Evolutionary conservation across 2,113 vertebrate genomes (phyloP).

Genomic region (Datnioides undecimradiatus): DNA sequence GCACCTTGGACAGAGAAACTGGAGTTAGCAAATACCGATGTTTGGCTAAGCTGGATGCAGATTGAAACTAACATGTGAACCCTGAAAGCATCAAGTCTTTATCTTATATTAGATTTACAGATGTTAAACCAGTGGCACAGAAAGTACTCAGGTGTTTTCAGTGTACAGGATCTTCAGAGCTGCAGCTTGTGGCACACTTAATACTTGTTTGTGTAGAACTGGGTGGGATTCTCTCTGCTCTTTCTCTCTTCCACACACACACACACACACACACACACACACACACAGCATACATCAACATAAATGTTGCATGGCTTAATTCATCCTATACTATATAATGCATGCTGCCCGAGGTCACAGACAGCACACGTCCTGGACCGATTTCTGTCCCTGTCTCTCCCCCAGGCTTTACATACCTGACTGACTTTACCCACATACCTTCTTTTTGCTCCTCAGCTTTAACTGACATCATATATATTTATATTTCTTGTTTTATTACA

Average conservation of each 20-base stretch:
- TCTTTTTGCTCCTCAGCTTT: not conserved
- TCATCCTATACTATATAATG: constrained; percentile 72
- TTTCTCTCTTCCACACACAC: not conserved
- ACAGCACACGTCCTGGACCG: constrained; percentile 24
- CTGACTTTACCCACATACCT: not conserved
- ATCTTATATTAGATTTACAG: not conserved
- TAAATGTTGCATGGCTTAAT: constrained; percentile 68
- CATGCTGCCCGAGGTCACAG: constrained; percentile 65
- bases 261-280: constrained; percentile 13
- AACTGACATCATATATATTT: not conserved
- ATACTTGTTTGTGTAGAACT: not conserved
- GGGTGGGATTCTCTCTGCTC: not conserved
- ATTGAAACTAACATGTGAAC: too few species aligned
- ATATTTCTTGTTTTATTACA: not conserved
- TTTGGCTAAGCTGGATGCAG: not conserved
- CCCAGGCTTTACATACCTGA: not conserved
- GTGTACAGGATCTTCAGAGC: not conserved
- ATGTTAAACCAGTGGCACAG: too few species aligned
- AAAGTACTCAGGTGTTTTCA: too few species aligned
- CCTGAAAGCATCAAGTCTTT: not conserved
- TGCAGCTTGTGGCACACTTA: not conserved
- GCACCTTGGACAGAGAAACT: constrained; percentile 82
- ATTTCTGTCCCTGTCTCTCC: constrained; percentile 10
- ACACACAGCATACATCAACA: constrained; percentile 41
- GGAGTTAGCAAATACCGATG: not conserved